phyloP scores from a whole-genome alignment of 1,140 invertebrate genomes.

The Lithobius niger region DNA sequence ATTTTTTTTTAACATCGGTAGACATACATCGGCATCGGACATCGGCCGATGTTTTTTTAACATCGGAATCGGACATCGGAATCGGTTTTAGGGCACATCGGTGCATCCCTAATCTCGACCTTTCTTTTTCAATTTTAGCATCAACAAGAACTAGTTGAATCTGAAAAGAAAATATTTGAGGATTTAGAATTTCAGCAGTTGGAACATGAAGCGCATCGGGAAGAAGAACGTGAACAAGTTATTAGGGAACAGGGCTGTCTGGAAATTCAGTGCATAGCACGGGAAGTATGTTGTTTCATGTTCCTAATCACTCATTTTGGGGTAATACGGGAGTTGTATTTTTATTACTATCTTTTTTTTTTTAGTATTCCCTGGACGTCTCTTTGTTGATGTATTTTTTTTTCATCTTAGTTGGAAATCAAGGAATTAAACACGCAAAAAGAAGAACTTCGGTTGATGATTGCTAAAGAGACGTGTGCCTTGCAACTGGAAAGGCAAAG shows the following conservation, averaged over 20 bases:
- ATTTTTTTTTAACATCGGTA: no score
- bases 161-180: conserved; percentile 53
- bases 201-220: conserved; percentile 71
- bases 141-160: conserved; percentile 40
- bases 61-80: no score
- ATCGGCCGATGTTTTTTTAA: no score
- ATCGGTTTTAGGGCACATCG: no score
- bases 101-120: no score
- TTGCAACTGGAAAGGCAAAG: conserved; percentile 22
- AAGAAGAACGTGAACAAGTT: conserved; percentile 54
- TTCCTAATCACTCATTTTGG: not conserved
- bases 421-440: conserved; percentile 28
- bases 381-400: not conserved
- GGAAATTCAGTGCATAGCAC: not conserved
- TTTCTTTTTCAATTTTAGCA: conserved; percentile 32
- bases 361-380: not conserved
- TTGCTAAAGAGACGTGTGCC: conserved; percentile 24
- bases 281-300: not conserved
- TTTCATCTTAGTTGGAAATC: conserved; percentile 11
- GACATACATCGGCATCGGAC: no score
- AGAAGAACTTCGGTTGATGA: conserved; percentile 24
- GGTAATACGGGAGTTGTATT: not conserved
- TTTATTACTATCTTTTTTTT: not conserved
- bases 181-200: conserved; percentile 87
- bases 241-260: conserved; percentile 35